Evolutionary conservation across 53 echinoderm and acorn worm genomes (phyloP), one percentile per base, ranked within the genome.

Genomic region (Holothuria scabra): DNA sequence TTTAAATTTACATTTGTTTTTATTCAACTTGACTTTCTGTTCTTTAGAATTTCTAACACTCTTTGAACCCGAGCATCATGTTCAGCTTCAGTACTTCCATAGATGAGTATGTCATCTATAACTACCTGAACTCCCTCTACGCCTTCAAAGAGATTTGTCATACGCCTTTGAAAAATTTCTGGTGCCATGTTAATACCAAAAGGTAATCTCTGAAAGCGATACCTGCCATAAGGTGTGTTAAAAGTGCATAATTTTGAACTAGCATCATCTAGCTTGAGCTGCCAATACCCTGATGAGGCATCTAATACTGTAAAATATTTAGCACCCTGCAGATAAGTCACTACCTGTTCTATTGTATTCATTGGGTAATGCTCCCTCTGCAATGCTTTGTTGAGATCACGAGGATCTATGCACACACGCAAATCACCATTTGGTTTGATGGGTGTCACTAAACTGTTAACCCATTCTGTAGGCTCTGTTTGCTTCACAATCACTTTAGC

Each of bases 101-200:
- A 33, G 24, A 84, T 70, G 12, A 76, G 76, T 56, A 76, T 56
- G 59, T 76, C 56, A 58, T 76, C 76, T 11, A 55, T 76, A 2
- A 76, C 76, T 76, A 76, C 76, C 23, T 57, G 58, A 24, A 76
- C 61, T 81, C 87, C 67, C 2, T 81, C 68, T 8, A 80, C 59
- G 56, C 56, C 32, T 56, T 89, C 84, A 41, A 84, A 84, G 8
- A 79, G 22, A 37, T 84, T 56, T 33, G 31, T 19, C 60, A 79
- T 63, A 34, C 66, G 64, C 28, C 76, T 75, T 22, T 89, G 68
- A 46, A 80, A 85, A 30, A 86, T 55, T 49, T 90, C 86, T n/a
- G 86, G 85, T 28, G 90, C 83, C 35, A 64, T 58, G 31, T 82
- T 83, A 28, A 90, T 66, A 16, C 90, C 86, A 49, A 86, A 86